Base-by-base conservation (phyloP, 2,888 invertebrate genomes). In the Drosophila meridionalis region DNA sequence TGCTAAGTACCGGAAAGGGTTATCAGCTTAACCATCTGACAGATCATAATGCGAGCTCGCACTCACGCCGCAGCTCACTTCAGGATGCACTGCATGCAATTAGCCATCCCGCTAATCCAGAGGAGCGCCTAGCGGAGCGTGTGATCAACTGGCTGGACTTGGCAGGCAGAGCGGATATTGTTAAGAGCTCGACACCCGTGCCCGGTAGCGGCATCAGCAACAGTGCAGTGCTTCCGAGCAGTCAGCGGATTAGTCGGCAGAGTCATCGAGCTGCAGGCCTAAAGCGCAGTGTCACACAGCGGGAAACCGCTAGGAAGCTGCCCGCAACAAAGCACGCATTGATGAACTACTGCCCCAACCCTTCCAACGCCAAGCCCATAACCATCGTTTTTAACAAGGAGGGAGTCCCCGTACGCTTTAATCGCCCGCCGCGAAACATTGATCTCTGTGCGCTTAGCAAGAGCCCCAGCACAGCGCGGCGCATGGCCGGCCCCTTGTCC, bases 71-170 rank as follows among this genome's bases (percentile, higher is more conserved):
- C 4, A 92, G 91, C 55, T 92, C 93, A 0, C 67, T 92, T 28
- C 92, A 91, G 34, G 92, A 92, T 62, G 60, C 87, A 7, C 80
- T 75, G 26, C 71, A 79, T 4, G 34, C 73, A 1, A 57, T 60
- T 26, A 69, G 67, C 0, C 77, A 76, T 14, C 38, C 72, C 11
- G 60, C 63, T 6, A 91, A 91, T 63, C 90, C 92, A 0, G 92
- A 93, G 45, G 93, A 93, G 57, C 91, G 94, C 36, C 90, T 95
- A 57, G 95, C 96, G 0, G 96, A 97, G 71, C 94, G 96, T 63
- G 97, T 97, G 0, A 92, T 97, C 4, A 96, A 96, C 83, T 97
- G 97, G 97, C 90, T 97, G 77, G 96, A 97, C 90, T 93, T 97
- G 65, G 96, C 96, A 0, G 96, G 95, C 0, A 95, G 95, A 86